Evolutionary conservation across 2,797 vertebrate genomes (phyloP).

Genomic region (Meriones psammophilus): DNA sequence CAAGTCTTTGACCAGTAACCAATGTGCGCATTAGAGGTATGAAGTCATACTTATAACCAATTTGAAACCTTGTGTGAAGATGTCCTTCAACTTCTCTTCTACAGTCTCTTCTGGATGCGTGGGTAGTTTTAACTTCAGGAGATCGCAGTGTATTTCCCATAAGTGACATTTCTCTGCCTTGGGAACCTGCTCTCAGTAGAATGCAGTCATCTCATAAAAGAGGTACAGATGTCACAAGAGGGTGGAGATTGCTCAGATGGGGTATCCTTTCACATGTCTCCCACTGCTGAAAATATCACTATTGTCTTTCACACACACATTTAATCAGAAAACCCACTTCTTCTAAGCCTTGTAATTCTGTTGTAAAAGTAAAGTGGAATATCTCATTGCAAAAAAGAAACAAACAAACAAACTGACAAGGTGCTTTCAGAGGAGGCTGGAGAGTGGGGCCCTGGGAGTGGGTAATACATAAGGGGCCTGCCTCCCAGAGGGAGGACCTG

Average conservation of each 20-base stretch:
- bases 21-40: accelerated
- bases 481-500: neutral
- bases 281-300: neutral
- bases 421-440: accelerated
- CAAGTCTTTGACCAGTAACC: neutral
- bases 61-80: neutral
- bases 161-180: neutral
- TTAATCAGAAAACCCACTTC: neutral
- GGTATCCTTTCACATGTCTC: neutral
- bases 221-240: too few species aligned
- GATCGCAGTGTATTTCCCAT: too few species aligned
- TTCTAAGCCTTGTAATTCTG: neutral
- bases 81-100: neutral
- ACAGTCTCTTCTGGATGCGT: neutral
- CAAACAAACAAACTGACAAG: neutral
- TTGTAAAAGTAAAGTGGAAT: neutral
- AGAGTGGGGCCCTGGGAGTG: neutral
- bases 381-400: neutral
- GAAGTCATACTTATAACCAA: neutral
- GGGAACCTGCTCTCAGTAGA: neutral
- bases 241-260: neutral
- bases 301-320: neutral
- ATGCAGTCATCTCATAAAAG: neutral
- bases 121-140: neutral
- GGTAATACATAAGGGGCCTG: neutral